phyloP scores from a whole-genome alignment of 2,797 vertebrate genomes.

The Enteromius treurensis region DNA sequence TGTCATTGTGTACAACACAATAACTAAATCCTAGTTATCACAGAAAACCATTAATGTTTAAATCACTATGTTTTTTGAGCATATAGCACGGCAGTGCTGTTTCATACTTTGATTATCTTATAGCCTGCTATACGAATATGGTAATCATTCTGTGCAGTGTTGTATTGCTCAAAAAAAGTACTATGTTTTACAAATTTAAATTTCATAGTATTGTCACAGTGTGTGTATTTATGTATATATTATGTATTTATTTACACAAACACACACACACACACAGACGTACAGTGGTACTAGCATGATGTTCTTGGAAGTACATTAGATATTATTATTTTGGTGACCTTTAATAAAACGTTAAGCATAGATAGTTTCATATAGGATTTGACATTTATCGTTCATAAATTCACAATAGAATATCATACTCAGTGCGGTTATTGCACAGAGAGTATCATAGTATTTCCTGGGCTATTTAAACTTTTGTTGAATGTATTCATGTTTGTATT shows the following conservation, averaged over 20 bases:
- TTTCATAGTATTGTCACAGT: neutral
- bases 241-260: too few relatives aligned
- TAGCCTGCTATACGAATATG: neutral
- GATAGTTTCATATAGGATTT: neutral
- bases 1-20: neutral
- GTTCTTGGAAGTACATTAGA: neutral
- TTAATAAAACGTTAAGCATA: neutral
- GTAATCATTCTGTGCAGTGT: neutral
- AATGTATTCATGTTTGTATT: neutral
- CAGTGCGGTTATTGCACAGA: neutral
- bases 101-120: too few relatives aligned
- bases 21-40: neutral
- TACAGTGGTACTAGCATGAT: neutral
- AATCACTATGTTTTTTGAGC: neutral
- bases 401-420: neutral
- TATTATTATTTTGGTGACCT: neutral
- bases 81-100: neutral
- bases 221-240: neutral
- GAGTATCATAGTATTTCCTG: neutral
- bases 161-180: neutral
- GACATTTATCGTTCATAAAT: neutral
- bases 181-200: neutral
- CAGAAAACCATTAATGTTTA: neutral
- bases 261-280: too few relatives aligned
- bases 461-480: neutral